Conservation (phyloP, 2,888 invertebrate species). For the Adelognathus sp. region DNA sequence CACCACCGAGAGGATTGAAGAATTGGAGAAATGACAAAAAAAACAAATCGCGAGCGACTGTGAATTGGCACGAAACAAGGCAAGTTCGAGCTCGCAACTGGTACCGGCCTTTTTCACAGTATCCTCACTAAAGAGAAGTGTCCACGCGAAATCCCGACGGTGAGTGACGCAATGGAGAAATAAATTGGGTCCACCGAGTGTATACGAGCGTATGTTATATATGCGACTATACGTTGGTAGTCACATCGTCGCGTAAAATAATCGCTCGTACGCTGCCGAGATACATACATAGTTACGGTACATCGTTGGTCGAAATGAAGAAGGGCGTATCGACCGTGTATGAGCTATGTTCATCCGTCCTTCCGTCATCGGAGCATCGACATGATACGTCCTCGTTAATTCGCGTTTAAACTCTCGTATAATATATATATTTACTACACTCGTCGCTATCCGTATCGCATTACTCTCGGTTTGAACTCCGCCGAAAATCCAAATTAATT, state of each 20-base stretch:
- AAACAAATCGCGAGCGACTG: neutral
- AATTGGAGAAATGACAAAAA: neutral
- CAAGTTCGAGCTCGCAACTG: neutral
- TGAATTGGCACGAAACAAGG: neutral
- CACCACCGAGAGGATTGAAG: neutral
- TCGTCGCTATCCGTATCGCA: neutral
- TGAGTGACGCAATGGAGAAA: neutral
- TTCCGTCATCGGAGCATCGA: too few species aligned
- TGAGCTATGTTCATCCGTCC: too few species aligned
- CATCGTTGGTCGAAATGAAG: too few species aligned
- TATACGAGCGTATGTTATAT: neutral
- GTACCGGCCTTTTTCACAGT: neutral
- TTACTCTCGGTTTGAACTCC: neutral
- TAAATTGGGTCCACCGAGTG: slow-evolving; percentile 12
- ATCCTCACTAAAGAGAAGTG: slow-evolving; percentile 10
- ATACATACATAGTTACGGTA: neutral
- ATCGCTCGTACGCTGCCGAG: neutral
- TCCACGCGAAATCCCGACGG: slow-evolving; percentile 1
- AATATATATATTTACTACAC: neutral
- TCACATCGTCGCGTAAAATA: slow-evolving; percentile 8
- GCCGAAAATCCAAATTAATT: neutral
- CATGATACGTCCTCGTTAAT: neutral
- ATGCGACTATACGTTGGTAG: neutral
- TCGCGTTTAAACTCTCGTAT: neutral
- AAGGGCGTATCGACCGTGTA: too few species aligned